Evolutionary conservation across 1,140 invertebrate genomes (phyloP), one percentile per base, ranked within the genome.

Genomic region (Dermatophagoides farinae): DNA sequence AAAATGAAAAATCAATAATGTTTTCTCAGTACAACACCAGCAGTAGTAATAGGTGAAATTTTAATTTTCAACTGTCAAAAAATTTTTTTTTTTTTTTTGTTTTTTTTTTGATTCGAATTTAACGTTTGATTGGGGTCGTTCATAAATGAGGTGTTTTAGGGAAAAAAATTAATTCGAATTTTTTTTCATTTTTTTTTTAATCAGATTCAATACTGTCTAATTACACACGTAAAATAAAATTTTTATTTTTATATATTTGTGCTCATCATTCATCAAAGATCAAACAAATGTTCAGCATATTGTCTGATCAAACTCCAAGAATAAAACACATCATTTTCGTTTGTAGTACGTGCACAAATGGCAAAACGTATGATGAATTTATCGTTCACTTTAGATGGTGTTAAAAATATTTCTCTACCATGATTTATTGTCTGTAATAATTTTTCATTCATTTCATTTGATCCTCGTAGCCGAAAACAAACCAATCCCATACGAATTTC

Each of bases 391-490:
- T 75, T 80, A 0, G 84, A 84, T 1, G 86, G 81, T 0, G 91
- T 81, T 66, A 95, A 74, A 69, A 88, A 92, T 46, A 97, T 81
- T 62, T 84, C 78, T 65, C 84, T 84, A 60, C 82, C 79, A 14
- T 79, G 76, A 65, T 82, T 87, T 39, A 97, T 73, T 61, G 77
- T 77, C 54, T 84, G 80, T 20, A 88, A 70, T 5, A 97, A 72
- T 61, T 78, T 72, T 67, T 86, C 80, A 0, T 85, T 92, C 0
- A 80, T 64, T 37, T 73, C 73, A 70, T 93, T 82, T 8, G 77
- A 74, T 0, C 82, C 86, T 80, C 83, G 67, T 61, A 91, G 70
- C 68, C 86, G 77, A 68, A 95, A 93, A 65, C 87, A 92, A 10
- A 93, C 84, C 8, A 97, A 71, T 0, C 85, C 88, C 76, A 96